Evolutionary conservation across 2,888 invertebrate species (phyloP).

Genomic region (Drosophila meridiana): DNA sequence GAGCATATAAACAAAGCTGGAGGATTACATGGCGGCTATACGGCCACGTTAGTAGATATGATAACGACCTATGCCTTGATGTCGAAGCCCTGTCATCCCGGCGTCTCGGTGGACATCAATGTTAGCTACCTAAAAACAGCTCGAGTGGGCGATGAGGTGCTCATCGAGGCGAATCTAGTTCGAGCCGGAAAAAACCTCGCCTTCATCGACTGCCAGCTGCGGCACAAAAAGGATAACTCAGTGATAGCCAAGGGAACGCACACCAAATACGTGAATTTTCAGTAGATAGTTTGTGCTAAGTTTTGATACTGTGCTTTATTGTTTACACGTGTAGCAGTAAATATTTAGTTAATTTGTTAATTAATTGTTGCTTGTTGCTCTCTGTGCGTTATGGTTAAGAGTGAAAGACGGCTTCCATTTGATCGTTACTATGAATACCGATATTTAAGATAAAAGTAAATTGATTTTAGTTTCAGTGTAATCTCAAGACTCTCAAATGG

Average conservation of each 20-base stretch:
- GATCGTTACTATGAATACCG: background rate
- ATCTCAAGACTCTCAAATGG: slow-evolving; percentile 1
- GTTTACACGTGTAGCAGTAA: slow-evolving; percentile 77
- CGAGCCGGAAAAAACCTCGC: slow-evolving; percentile 92
- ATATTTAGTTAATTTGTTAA: slow-evolving; percentile 60
- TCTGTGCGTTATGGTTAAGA: slow-evolving; percentile 52
- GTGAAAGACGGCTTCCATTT: slow-evolving; percentile 24
- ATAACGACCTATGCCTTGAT: slow-evolving; percentile 92
- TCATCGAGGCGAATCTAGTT: slow-evolving; percentile 91
- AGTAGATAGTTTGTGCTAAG: slow-evolving; percentile 6
- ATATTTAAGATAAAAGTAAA: background rate
- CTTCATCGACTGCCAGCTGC: slow-evolving; percentile 92
- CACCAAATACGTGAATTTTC: slow-evolving; percentile 89
- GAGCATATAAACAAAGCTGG: slow-evolving; percentile 91
- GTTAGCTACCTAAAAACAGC: slow-evolving; percentile 92
- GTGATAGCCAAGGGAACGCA: slow-evolving; percentile 93
- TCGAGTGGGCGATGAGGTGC: slow-evolving; percentile 90
- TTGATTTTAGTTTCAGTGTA: background rate
- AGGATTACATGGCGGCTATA: slow-evolving; percentile 93
- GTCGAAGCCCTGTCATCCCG: slow-evolving; percentile 88
- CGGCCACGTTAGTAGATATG: slow-evolving; percentile 89
- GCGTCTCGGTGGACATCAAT: slow-evolving; percentile 93
- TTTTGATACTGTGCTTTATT: slow-evolving; percentile 73
- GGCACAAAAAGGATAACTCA: slow-evolving; percentile 89
- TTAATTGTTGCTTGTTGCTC: slow-evolving; percentile 54